phyloP scores from a whole-genome alignment of 1,140 invertebrate species.

The Drosophila nigrodunni region DNA sequence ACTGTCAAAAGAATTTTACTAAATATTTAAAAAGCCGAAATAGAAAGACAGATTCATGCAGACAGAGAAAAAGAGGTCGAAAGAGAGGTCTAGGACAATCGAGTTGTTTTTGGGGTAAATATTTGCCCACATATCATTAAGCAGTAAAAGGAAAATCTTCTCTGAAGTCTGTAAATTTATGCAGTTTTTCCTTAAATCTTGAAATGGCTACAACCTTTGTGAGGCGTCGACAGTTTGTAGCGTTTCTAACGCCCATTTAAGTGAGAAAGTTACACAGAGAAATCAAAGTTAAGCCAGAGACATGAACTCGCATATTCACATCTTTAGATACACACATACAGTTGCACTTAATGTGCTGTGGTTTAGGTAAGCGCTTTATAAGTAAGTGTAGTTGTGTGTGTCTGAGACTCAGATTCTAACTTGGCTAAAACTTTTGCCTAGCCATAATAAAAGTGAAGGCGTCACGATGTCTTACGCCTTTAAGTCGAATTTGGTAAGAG shows the following conservation, averaged over 20 bases:
- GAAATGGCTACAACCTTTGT: conserved; percentile 36
- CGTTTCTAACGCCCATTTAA: conserved; percentile 71
- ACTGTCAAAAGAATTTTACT: conserved; percentile 29
- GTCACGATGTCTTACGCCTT: conserved; percentile 25
- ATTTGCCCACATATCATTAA: conserved; percentile 14
- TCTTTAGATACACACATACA: conserved; percentile 4
- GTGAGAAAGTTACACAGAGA: conserved; percentile 69
- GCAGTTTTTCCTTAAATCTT: conserved; percentile 2
- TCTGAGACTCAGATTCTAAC: conserved; percentile 5
- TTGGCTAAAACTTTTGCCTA: conserved; percentile 43
- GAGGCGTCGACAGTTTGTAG: conserved; percentile 44
- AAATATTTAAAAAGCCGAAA: conserved; percentile 64
- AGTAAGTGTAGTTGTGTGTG: conserved; percentile 31
- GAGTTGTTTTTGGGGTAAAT: conserved; percentile 14
- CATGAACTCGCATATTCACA: conserved; percentile 51
- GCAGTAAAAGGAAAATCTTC: neutral
- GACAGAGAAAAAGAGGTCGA: too few species aligned
- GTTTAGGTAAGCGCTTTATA: conserved; percentile 49
- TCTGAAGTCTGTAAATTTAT: conserved; percentile 11
- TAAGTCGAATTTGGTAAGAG: neutral
- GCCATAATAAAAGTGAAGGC: conserved; percentile 23
- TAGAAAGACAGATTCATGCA: neutral
- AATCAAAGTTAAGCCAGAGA: conserved; percentile 56
- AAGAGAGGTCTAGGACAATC: neutral
- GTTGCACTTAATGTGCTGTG: conserved; percentile 58